phyloP scores from a whole-genome alignment of 64 coral and sea anemone genomes.

The Pocillopora verrucosa region DNA sequence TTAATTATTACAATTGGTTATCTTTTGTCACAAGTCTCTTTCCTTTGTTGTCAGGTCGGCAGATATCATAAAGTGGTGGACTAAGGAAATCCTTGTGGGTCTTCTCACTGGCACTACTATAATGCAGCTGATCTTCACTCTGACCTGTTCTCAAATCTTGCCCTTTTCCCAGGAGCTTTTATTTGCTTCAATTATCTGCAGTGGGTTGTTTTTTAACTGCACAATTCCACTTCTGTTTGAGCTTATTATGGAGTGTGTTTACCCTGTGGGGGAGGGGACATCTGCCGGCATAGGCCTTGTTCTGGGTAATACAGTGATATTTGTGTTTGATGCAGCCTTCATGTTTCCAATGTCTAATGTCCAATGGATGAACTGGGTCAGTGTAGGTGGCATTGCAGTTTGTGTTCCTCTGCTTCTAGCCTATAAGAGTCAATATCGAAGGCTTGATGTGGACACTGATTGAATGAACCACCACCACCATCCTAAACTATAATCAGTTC shows the following conservation, averaged over 20 bases:
- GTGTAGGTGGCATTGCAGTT: constrained; percentile 5
- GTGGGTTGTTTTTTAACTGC: constrained; percentile 28
- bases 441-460: constrained; percentile 37
- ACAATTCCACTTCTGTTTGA: constrained; percentile 61
- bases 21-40: neutral
- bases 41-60: constrained; percentile 35
- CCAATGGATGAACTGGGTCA: constrained; percentile 68
- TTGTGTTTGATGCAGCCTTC: constrained; percentile 46
- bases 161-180: constrained; percentile 30
- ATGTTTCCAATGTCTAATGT: constrained; percentile 72
- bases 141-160: constrained; percentile 47
- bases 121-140: constrained; percentile 21
- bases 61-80: constrained; percentile 32
- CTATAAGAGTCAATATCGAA: constrained; percentile 51
- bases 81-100: constrained; percentile 37
- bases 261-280: constrained; percentile 44
- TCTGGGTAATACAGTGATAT: constrained; percentile 8
- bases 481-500: too few species aligned
- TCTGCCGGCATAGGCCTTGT: constrained; percentile 24
- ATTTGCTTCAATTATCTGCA: constrained; percentile 13
- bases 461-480: too few species aligned
- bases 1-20: too few species aligned
- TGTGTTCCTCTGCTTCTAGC: constrained; percentile 52
- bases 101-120: constrained; percentile 28
- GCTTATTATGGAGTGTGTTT: constrained; percentile 56